phyloP scores from a whole-genome alignment of 2,797 vertebrate species.

The Anguilla marmorata region DNA sequence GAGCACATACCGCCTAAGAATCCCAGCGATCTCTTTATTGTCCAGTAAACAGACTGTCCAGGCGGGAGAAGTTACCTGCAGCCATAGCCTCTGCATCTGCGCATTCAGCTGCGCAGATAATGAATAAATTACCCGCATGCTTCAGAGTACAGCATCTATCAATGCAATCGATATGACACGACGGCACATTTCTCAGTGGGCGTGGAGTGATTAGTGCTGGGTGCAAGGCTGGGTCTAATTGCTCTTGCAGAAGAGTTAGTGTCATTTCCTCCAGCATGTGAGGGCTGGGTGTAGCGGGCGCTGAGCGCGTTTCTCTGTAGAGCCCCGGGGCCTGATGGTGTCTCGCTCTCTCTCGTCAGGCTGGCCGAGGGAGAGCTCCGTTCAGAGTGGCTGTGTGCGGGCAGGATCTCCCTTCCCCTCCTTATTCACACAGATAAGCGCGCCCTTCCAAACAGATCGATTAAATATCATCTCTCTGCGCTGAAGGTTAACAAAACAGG shows the following conservation, averaged over 20 bases:
- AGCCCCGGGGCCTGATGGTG: background rate
- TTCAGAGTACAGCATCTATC: background rate
- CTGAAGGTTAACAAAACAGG: background rate
- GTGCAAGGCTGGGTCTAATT: background rate
- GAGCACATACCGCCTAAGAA: background rate
- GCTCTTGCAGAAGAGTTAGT: background rate
- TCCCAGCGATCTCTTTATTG: background rate
- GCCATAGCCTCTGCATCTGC: background rate
- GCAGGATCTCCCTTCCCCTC: background rate
- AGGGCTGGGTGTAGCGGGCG: no score
- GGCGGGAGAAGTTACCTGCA: background rate
- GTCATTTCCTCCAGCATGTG: background rate
- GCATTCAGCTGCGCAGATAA: background rate
- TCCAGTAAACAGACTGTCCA: background rate
- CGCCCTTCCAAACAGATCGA: background rate
- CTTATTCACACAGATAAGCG: background rate
- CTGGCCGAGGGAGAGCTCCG: background rate
- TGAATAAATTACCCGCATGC: background rate
- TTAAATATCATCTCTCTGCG: background rate
- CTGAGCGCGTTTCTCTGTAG: background rate
- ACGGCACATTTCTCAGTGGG: background rate
- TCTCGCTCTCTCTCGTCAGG: background rate
- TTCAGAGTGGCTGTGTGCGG: background rate
- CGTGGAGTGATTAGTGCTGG: background rate
- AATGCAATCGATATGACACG: background rate